These are phyloP conservation scores for Augiades crinisus DNA, from an alignment of 2,888 invertebrate genomes.

Conservation along the genomic window DNA sequence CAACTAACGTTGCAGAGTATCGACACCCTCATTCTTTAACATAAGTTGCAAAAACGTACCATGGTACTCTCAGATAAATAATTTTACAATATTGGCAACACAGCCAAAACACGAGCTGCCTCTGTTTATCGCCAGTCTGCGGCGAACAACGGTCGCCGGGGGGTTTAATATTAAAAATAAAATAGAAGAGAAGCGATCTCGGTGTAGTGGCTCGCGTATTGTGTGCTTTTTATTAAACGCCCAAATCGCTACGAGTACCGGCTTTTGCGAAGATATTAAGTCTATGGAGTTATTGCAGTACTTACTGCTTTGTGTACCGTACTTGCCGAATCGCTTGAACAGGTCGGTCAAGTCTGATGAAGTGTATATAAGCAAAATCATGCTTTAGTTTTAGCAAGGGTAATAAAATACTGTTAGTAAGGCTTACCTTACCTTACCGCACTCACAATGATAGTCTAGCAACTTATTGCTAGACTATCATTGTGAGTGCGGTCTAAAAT, in stretches of 20 bases:
- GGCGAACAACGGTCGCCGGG: slow-evolving; percentile 48
- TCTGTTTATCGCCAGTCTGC: slow-evolving; percentile 46
- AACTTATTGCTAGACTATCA: too few species aligned
- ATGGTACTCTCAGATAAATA: too few species aligned
- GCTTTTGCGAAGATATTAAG: slow-evolving; percentile 30
- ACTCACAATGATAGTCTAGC: too few species aligned
- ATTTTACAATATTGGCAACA: neutral
- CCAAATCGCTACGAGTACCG: slow-evolving; percentile 62
- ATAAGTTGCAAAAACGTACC: too few species aligned
- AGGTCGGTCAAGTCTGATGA: slow-evolving; percentile 2
- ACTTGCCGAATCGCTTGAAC: slow-evolving; percentile 25
- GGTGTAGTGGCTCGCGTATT: slow-evolving; percentile 66
- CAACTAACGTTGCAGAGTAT: too few species aligned
- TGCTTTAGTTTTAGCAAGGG: too few species aligned
- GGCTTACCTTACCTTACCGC: too few species aligned
- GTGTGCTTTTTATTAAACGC: slow-evolving; percentile 78
- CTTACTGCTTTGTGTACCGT: slow-evolving; percentile 15
- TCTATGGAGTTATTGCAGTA: slow-evolving; percentile 36
- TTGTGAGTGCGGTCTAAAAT: too few species aligned
- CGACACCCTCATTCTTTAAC: too few species aligned
- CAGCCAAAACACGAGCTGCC: neutral
- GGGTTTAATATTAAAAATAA: slow-evolving; percentile 79
- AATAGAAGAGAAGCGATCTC: slow-evolving; percentile 65
- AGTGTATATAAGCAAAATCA: too few species aligned
- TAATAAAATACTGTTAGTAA: too few species aligned